Percentiles rank a stretch among this genome's conserved stretches.
Conservation (phyloP, 2,888 invertebrate genomes). For the Ennomos fuscantarius region DNA sequence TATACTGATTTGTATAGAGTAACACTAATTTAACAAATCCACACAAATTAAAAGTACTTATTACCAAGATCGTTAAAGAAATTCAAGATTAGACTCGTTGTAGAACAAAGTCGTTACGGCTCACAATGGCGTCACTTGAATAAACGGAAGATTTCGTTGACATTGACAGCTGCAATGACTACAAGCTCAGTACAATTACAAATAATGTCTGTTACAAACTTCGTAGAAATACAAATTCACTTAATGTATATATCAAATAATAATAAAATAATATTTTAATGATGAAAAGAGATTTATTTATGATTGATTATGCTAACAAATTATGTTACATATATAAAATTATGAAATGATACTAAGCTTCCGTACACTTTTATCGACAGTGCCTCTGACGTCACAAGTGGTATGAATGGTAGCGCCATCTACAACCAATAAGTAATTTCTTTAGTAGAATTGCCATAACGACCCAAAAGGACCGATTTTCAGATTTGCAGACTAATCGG, state of each 20-base stretch:
- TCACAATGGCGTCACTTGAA: conserved; percentile 93
- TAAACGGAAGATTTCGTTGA: conserved; percentile 74
- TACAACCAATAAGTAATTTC: conserved; percentile 61
- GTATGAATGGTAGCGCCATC: conserved; percentile 61
- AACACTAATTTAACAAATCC: conserved; percentile 73
- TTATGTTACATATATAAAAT: too few relatives aligned
- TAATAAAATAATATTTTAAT: too few relatives aligned
- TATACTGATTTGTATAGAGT: conserved; percentile 65
- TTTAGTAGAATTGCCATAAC: too few relatives aligned
- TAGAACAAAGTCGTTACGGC: conserved; percentile 90
- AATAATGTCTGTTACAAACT: conserved; percentile 10
- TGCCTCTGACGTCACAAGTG: conserved; percentile 65
- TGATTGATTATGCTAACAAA: too few relatives aligned
- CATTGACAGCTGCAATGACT: conserved; percentile 57
- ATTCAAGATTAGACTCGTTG: conserved; percentile 88
- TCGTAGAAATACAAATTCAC: not conserved
- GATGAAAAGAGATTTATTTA: too few relatives aligned
- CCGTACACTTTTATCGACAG: conserved; percentile 62
- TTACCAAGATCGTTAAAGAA: conserved; percentile 88
- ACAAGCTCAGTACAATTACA: conserved; percentile 44
- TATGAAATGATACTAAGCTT: conserved; percentile 21
- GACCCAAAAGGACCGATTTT: too few relatives aligned
- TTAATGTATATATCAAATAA: too few relatives aligned
- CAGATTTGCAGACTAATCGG: too few relatives aligned
- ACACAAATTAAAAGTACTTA: conserved; percentile 61